These are phyloP conservation scores for Ariolimax columbianus DNA, from an alignment of 2,888 invertebrate species.

Conservation along the genomic window DNA sequence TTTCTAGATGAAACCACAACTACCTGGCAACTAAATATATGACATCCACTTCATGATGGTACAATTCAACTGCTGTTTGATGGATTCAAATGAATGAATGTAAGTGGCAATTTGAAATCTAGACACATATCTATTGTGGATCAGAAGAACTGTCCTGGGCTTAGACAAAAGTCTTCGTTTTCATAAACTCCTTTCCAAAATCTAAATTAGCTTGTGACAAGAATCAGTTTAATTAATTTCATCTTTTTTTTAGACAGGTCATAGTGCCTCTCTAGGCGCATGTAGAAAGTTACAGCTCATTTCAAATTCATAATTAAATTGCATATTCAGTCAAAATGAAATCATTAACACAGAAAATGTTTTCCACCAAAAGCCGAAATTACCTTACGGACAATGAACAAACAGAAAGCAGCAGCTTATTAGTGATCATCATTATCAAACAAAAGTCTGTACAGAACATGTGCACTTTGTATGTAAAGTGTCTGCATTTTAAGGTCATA, in stretches of 20 bases:
- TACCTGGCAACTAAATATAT: too few species aligned
- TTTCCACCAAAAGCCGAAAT: conserved; percentile 1
- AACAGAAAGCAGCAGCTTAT: not conserved
- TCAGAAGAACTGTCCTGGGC: too few species aligned
- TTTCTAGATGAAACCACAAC: too few species aligned
- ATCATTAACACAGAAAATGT: not conserved
- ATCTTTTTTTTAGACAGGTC: not conserved
- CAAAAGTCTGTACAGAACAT: not conserved
- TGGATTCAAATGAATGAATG: too few species aligned
- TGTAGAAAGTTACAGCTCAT: not conserved
- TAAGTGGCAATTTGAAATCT: too few species aligned
- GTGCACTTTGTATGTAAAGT: conserved; percentile 3
- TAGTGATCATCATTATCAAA: conserved; percentile 27
- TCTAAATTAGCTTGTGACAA: too few species aligned
- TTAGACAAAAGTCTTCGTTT: too few species aligned
- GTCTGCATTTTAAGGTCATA: conserved; percentile 7
- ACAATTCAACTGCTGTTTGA: too few species aligned
- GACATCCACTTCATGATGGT: too few species aligned
- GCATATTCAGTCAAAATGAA: not conserved
- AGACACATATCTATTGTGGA: too few species aligned
- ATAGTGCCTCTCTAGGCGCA: not conserved
- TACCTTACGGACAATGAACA: not conserved
- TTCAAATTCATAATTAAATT: not conserved
- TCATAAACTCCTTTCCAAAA: too few species aligned
- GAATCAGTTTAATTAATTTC: not conserved